Evolutionary conservation across 2,888 invertebrate genomes (phyloP).

Genomic region (Campoplex capitator): DNA sequence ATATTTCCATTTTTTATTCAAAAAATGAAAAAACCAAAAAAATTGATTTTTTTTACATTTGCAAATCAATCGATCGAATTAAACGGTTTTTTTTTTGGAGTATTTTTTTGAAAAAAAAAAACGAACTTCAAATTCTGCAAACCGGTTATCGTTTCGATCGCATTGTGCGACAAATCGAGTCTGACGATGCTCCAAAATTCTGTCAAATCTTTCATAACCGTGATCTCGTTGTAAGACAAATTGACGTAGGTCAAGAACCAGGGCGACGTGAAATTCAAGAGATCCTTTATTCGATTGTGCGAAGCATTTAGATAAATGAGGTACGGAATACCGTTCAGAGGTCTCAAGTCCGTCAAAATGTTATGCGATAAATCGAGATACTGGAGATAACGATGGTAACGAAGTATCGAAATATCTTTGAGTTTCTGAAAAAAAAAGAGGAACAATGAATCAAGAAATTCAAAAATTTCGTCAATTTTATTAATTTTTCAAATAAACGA

Average conservation of each 20-base stretch:
- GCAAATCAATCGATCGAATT: no score
- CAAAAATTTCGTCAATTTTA: no score
- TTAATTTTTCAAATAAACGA: no score
- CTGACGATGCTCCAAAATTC: constrained; percentile 88
- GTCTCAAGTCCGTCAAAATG: constrained; percentile 85
- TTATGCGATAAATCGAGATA: constrained; percentile 88
- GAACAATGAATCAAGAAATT: no score
- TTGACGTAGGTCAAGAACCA: constrained; percentile 88
- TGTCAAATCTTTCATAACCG: constrained; percentile 86
- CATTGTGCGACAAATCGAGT: constrained; percentile 88
- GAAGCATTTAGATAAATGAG: constrained; percentile 87
- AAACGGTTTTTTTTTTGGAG: no score
- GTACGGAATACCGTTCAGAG: constrained; percentile 86
- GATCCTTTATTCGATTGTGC: constrained; percentile 85
- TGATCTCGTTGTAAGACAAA: constrained; percentile 87
- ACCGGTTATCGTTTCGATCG: constrained; percentile 86
- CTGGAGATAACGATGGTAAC: constrained; percentile 87
- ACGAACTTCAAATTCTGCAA: constrained; percentile 86
- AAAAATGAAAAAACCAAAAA: no score
- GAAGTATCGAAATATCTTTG: constrained; percentile 86
- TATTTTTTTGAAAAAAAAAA: background rate
- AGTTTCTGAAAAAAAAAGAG: constrained; percentile 79
- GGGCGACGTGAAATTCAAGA: constrained; percentile 87
- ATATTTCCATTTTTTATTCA: no score
- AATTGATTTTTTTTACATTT: no score